These are phyloP conservation scores for Oceanodroma tethys DNA, from an alignment of 2,113 vertebrate genomes.

Conservation along the genomic window DNA sequence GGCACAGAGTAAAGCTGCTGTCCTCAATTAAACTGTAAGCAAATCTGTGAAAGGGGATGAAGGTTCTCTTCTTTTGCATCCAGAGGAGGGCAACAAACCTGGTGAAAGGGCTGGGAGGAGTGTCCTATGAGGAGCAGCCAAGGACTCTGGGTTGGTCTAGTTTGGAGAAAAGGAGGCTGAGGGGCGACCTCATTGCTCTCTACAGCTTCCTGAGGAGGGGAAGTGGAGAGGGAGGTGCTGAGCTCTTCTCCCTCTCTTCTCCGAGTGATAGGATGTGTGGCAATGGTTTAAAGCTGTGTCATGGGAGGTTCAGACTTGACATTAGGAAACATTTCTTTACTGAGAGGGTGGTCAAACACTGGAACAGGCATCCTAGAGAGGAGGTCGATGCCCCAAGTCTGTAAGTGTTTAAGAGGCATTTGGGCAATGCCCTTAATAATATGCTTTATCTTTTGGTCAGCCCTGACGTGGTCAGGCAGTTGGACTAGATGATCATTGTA, in stretches of 20 bases:
- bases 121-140: background rate
- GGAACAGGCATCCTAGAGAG: background rate
- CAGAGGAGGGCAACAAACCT: background rate
- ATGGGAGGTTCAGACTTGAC: background rate
- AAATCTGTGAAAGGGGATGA: background rate
- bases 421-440: background rate
- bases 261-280: background rate
- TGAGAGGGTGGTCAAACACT: background rate
- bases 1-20: background rate
- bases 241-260: background rate
- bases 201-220: background rate
- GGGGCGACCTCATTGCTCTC: background rate
- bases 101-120: background rate
- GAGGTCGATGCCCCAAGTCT: rapidly evolving
- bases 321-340: background rate
- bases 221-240: background rate
- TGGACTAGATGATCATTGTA: background rate
- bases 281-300: background rate
- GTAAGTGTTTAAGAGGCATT: background rate
- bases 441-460: background rate
- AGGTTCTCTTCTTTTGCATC: background rate
- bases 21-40: background rate
- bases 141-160: background rate
- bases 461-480: background rate
- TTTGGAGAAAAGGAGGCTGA: background rate